Evolutionary conservation across 1,140 invertebrate genomes (phyloP).

Genomic region (Dermatophagoides farinae): DNA sequence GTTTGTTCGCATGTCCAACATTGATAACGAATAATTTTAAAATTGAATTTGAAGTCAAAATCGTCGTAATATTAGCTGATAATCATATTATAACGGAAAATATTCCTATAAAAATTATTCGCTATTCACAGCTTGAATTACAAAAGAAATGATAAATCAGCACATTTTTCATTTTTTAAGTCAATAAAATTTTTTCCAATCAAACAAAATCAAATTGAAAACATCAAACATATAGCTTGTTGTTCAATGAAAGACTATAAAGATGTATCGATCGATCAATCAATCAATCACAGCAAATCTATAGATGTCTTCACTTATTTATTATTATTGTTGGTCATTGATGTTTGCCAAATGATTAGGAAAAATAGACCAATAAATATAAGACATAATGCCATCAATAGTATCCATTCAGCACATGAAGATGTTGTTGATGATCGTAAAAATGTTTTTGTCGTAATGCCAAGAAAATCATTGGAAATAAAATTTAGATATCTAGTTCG

Average conservation of each 20-base stretch:
- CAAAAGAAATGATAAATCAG: background rate
- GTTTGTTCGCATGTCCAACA: slow-evolving; percentile 84
- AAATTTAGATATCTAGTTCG: slow-evolving; percentile 2
- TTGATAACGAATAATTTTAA: slow-evolving; percentile 78
- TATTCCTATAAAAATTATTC: slow-evolving; percentile 61
- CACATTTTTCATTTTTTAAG: background rate
- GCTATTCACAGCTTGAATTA: slow-evolving; percentile 14
- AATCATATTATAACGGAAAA: slow-evolving; percentile 89
- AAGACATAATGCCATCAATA: background rate
- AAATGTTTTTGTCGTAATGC: background rate
- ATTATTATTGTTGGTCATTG: background rate
- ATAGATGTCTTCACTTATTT: too few relatives aligned
- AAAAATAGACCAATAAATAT: background rate
- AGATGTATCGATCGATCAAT: background rate
- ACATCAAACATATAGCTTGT: too few relatives aligned
- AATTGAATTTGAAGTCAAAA: slow-evolving; percentile 89
- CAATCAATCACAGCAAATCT: too few relatives aligned
- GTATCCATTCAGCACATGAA: slow-evolving; percentile 1
- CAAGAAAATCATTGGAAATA: background rate
- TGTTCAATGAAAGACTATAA: too few relatives aligned
- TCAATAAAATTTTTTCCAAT: background rate
- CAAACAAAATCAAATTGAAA: background rate
- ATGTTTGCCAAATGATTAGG: background rate
- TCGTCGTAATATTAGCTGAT: slow-evolving; percentile 77
- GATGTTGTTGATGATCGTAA: background rate